Evolutionary conservation across 2,113 vertebrate genomes (phyloP).

Genomic region (Sapayoa aenigma): DNA sequence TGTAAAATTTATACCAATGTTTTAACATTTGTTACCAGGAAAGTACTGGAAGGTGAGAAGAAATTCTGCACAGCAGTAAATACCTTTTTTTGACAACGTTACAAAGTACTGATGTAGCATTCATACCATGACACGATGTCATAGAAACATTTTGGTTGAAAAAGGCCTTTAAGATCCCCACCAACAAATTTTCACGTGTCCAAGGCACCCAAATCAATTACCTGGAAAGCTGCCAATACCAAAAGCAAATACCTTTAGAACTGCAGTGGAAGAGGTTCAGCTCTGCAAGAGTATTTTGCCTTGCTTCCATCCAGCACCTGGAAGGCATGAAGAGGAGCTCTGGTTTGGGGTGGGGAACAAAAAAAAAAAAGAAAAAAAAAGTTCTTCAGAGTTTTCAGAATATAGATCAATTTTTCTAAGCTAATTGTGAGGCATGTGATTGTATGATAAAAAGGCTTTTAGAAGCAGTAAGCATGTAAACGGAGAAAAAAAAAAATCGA

Average conservation of each 20-base stretch:
- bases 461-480: neutral
- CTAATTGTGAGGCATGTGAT: neutral
- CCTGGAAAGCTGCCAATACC: neutral
- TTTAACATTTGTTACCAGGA: neutral
- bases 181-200: neutral
- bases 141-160: neutral
- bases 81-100: neutral
- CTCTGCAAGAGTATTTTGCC: constrained; percentile 49
- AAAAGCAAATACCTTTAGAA: constrained; percentile 62
- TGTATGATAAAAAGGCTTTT: neutral
- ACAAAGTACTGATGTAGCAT: neutral
- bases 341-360: neutral
- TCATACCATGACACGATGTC: neutral
- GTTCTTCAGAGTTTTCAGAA: neutral
- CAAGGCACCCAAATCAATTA: neutral
- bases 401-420: neutral
- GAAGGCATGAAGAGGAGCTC: neutral
- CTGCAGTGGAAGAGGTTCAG: constrained; percentile 60
- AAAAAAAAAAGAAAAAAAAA: neutral
- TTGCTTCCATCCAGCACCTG: constrained; percentile 72
- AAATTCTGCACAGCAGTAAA: neutral
- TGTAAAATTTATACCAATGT: neutral
- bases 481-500: accelerated
- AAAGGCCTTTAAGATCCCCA: neutral
- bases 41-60: neutral